phyloP scores from a whole-genome alignment of 2,797 vertebrate genomes.

The Macropus fuliginosus region DNA sequence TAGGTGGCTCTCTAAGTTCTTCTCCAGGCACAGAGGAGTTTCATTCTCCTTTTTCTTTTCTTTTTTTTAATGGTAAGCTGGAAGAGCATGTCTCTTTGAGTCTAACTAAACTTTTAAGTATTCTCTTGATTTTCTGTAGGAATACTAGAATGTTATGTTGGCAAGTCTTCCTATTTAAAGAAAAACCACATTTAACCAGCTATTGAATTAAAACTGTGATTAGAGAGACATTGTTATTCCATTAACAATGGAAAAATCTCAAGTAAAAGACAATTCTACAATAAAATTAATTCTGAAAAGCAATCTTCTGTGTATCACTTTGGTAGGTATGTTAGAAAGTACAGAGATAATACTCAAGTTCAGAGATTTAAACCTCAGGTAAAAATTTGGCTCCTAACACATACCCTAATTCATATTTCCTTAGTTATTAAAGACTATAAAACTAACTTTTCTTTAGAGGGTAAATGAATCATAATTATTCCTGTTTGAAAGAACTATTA shows the following conservation, averaged over 20 bases:
- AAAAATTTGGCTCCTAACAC: neutral
- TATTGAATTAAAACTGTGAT: constrained; percentile 41
- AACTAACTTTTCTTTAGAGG: neutral
- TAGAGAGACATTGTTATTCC: constrained; percentile 34
- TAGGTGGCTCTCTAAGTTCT: constrained; percentile 58
- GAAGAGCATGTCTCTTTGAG: constrained; percentile 37
- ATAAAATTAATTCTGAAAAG: constrained; percentile 11
- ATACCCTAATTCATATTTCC: neutral
- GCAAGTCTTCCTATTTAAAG: constrained; percentile 20
- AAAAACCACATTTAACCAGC: constrained; percentile 32
- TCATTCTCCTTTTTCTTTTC: neutral
- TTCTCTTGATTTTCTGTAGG: neutral
- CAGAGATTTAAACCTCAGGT: neutral
- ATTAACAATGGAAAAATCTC: constrained; percentile 33
- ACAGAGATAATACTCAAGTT: neutral
- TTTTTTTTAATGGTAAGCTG: constrained; percentile 53
- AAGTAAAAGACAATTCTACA: constrained; percentile 6
- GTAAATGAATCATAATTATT: constrained; percentile 2
- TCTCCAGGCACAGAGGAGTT: constrained; percentile 41
- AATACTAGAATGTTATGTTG: neutral
- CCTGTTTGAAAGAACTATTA: neutral
- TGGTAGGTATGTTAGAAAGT: neutral
- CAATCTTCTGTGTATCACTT: neutral
- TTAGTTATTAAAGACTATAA: neutral
- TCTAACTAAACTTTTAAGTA: neutral